Conservation (phyloP, 2,888 invertebrate genomes). For the Xestobium rufovillosum region DNA sequence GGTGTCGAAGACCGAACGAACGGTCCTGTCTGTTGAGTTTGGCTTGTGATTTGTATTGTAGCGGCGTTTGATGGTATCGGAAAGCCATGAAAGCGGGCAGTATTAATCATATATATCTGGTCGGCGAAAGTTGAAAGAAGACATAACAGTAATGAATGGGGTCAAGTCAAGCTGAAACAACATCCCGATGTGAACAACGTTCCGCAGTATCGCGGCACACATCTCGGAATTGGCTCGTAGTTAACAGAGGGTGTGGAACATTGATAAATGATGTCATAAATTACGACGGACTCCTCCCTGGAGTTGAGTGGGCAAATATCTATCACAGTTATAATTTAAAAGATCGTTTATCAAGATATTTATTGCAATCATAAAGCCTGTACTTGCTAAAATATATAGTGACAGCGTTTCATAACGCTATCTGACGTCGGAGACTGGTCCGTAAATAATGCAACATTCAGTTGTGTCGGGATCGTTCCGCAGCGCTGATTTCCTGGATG, state of each 20-base stretch:
- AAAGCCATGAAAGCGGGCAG: slow-evolving; percentile 29
- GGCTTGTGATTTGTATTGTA: slow-evolving; percentile 35
- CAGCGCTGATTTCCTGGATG: slow-evolving; percentile 21
- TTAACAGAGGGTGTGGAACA: slow-evolving; percentile 46
- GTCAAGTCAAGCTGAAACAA: slow-evolving; percentile 44
- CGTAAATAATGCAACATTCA: slow-evolving; percentile 25
- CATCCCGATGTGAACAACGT: slow-evolving; percentile 37
- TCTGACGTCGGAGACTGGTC: slow-evolving; percentile 25
- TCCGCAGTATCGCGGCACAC: slow-evolving; percentile 46
- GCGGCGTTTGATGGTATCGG: slow-evolving; percentile 29
- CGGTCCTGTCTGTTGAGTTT: too few relatives aligned
- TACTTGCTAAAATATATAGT: slow-evolving; percentile 37
- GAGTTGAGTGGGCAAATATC: slow-evolving; percentile 47
- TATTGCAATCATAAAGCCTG: slow-evolving; percentile 44
- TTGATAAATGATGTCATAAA: slow-evolving; percentile 47
- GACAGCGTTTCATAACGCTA: slow-evolving; percentile 33
- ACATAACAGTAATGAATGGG: slow-evolving; percentile 45
- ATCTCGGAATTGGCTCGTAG: slow-evolving; percentile 52
- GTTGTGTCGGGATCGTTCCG: slow-evolving; percentile 20
- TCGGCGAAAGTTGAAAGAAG: slow-evolving; percentile 45
- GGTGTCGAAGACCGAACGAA: too few relatives aligned
- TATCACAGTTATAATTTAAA: slow-evolving; percentile 47
- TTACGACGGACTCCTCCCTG: slow-evolving; percentile 43
- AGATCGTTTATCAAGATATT: slow-evolving; percentile 46
- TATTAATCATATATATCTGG: slow-evolving; percentile 36